A percentile compares a stretch with the other conserved stretches of the same genome.
phyloP scores from a whole-genome alignment of 2,113 vertebrate genomes.

The Larimichthys crocea region DNA sequence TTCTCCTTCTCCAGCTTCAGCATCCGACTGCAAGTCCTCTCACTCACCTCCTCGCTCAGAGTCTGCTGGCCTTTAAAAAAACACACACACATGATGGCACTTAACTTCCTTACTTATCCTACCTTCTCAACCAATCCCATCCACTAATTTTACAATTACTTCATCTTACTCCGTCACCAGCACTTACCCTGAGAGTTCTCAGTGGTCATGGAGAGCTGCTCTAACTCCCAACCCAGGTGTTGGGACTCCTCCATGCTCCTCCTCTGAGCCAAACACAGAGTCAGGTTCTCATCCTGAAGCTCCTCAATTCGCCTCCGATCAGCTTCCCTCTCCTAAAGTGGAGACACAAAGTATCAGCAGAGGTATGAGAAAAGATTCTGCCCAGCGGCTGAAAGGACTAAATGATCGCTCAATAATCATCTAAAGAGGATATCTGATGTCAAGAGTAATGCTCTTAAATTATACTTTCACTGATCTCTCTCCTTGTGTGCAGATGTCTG shows the following conservation, averaged over 20 bases:
- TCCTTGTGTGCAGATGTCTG: conserved; percentile 24
- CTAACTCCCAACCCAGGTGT: conserved; percentile 94
- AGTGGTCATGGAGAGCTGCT: conserved; percentile 89
- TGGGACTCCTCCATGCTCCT: conserved; percentile 95
- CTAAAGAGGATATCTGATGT: not conserved
- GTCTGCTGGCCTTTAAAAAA: conserved; percentile 82
- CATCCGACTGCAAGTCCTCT: conserved; percentile 90
- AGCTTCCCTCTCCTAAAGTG: conserved; percentile 87
- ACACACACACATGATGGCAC: conserved; percentile 15
- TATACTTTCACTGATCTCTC: not conserved
- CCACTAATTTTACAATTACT: not conserved
- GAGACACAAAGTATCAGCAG: conserved; percentile 8
- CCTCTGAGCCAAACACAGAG: conserved; percentile 91
- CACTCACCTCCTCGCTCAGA: conserved; percentile 88
- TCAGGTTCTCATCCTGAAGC: conserved; percentile 92
- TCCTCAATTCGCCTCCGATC: conserved; percentile 91
- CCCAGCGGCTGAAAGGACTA: not conserved
- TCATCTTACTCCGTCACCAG: not conserved
- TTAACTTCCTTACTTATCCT: conserved; percentile 1
- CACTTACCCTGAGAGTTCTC: conserved; percentile 88
- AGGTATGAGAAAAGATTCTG: not conserved
- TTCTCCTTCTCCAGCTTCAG: conserved; percentile 96
- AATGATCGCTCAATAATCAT: not conserved
- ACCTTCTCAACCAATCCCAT: not conserved
- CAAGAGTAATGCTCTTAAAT: not conserved